phyloP scores from a whole-genome alignment of 2,888 invertebrate genomes.

The Leucophenga montana region DNA sequence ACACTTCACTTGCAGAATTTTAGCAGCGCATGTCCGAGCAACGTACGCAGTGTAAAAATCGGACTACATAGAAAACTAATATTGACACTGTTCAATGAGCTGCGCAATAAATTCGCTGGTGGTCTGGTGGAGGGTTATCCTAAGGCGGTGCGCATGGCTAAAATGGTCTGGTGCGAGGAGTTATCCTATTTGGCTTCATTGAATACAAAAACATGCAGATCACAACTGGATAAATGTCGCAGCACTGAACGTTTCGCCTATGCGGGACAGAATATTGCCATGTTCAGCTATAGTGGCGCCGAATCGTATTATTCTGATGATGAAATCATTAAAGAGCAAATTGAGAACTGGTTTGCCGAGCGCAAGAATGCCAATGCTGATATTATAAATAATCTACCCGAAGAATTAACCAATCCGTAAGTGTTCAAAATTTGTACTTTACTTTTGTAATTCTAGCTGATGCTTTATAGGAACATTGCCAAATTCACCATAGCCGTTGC shows the following conservation, averaged over 20 bases:
- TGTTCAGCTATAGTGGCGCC: conserved; percentile 51
- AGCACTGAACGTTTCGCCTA: conserved; percentile 53
- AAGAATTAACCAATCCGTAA: conserved; percentile 43
- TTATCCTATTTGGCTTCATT: conserved; percentile 45
- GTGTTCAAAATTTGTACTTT: neutral
- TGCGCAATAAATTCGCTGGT: conserved; percentile 48
- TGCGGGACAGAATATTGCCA: conserved; percentile 52
- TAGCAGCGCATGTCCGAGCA: conserved; percentile 43
- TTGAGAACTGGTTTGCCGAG: conserved; percentile 52
- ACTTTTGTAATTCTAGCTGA: neutral
- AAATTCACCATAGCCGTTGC: conserved; percentile 50
- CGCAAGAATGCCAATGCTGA: conserved; percentile 48
- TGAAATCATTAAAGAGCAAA: conserved; percentile 50
- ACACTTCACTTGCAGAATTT: conserved; percentile 38
- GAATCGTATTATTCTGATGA: conserved; percentile 51
- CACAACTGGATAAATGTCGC: conserved; percentile 51
- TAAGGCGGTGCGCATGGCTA: conserved; percentile 52
- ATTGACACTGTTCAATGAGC: conserved; percentile 45
- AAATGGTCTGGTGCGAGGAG: conserved; percentile 54
- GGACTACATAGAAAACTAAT: conserved; percentile 45
- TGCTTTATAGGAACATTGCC: conserved; percentile 36
- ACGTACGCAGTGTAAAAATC: conserved; percentile 39
- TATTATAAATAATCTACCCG: conserved; percentile 45
- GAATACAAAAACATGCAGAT: conserved; percentile 53
- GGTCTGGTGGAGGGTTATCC: conserved; percentile 45